Evolutionary conservation across 2,797 vertebrate genomes (phyloP).

Genomic region (Chaenodraco wilsoni): DNA sequence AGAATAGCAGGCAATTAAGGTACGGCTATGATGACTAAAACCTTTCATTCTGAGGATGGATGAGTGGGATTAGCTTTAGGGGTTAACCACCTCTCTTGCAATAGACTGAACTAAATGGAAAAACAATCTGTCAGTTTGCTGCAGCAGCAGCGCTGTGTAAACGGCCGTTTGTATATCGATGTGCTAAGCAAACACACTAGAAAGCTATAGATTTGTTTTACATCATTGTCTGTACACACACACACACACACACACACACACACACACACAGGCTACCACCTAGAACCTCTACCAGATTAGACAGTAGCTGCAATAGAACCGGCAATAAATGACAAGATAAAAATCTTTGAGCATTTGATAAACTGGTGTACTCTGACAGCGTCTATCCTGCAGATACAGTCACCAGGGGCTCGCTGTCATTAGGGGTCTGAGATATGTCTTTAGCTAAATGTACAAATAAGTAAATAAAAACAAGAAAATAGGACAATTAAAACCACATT

Average conservation of each 20-base stretch:
- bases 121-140: slow-evolving; percentile 45
- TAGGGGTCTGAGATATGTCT: background rate
- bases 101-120: slow-evolving; percentile 32
- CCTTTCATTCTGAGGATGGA: slow-evolving; percentile 11
- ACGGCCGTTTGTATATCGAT: slow-evolving; percentile 57
- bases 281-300: background rate
- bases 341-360: background rate
- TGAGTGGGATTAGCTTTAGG: slow-evolving; percentile 6
- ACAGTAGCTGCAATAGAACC: background rate
- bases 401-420: slow-evolving; percentile 23
- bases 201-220: slow-evolving; percentile 56
- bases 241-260: no score
- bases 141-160: slow-evolving; percentile 36
- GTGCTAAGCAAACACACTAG: slow-evolving; percentile 50
- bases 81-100: slow-evolving; percentile 19
- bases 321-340: background rate
- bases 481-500: background rate
- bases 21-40: background rate
- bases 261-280: background rate
- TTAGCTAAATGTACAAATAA: background rate
- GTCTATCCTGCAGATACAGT: slow-evolving; percentile 9
- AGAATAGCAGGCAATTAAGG: background rate
- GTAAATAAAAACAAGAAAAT: background rate
- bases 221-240: slow-evolving; percentile 27
- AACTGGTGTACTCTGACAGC: slow-evolving; percentile 9